phyloP scores from a whole-genome alignment of 2,888 invertebrate genomes.

The Dusona sp. region DNA sequence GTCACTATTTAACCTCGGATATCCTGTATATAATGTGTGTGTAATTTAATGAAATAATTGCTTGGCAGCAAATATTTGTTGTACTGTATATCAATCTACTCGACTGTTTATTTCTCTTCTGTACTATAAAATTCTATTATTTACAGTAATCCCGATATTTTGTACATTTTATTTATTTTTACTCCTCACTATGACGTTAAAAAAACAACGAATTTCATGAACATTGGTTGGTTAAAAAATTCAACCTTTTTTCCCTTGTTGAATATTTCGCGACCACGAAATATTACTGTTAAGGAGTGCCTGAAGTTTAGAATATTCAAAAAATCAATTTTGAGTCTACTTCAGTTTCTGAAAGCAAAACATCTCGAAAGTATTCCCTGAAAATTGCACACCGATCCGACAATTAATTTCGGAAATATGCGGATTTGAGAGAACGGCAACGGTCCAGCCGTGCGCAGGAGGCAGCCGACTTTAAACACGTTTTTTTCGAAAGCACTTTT shows the following conservation, averaged over 20 bases:
- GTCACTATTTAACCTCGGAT: neutral
- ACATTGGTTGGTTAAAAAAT: neutral
- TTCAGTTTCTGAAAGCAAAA: too few species aligned
- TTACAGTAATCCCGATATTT: conserved; percentile 45
- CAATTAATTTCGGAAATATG: too few species aligned
- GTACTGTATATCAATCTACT: conserved; percentile 37
- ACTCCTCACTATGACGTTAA: neutral
- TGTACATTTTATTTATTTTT: conserved; percentile 9
- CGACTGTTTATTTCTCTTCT: conserved; percentile 15
- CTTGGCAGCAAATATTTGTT: conserved; percentile 60
- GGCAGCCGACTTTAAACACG: too few species aligned
- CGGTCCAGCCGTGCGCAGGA: too few species aligned
- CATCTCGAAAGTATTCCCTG: too few species aligned
- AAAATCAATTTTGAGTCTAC: too few species aligned
- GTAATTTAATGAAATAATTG: conserved; percentile 14
- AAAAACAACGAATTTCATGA: neutral
- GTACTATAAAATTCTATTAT: conserved; percentile 26
- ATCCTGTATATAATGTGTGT: neutral
- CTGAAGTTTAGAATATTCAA: too few species aligned
- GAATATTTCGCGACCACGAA: too few species aligned
- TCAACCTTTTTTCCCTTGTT: neutral
- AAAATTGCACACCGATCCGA: too few species aligned
- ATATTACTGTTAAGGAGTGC: too few species aligned
- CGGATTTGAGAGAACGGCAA: too few species aligned
- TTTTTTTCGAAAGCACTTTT: too few species aligned